These are phyloP conservation scores for Arctopsyche grandis DNA, from an alignment of 1,140 invertebrate genomes.

Conservation along the genomic window DNA sequence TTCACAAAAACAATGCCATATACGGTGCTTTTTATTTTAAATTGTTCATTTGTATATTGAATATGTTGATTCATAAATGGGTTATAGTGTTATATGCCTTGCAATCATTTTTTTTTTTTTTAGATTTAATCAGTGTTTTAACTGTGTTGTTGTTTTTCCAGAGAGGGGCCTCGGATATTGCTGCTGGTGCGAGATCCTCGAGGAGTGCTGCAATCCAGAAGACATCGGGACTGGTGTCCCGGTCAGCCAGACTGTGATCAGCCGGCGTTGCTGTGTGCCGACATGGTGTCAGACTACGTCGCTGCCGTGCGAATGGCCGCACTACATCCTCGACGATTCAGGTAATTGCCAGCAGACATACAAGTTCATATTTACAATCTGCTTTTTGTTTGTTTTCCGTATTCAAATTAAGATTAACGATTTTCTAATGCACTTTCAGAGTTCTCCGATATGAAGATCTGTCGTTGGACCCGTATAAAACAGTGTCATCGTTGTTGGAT, in stretches of 20 bases:
- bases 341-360: conserved; percentile 66
- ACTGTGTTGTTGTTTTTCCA: conserved; percentile 58
- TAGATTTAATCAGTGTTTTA: no score
- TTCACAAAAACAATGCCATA: no score
- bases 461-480: conserved; percentile 77
- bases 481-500: conserved; percentile 76
- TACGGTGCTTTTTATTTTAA: no score
- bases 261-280: conserved; percentile 78
- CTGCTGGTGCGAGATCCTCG: conserved; percentile 85
- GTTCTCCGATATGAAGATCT: conserved; percentile 87
- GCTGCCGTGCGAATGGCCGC: conserved; percentile 75
- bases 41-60: no score
- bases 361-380: neutral
- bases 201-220: conserved; percentile 85
- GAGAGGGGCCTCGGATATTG: conserved; percentile 80
- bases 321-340: conserved; percentile 77
- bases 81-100: no score
- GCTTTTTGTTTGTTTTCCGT: neutral
- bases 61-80: no score
- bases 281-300: conserved; percentile 84
- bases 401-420: no score
- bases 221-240: conserved; percentile 86
- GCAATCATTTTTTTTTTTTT: no score
- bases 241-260: conserved; percentile 84
- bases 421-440: no score